A percentile compares a stretch with the other conserved stretches of the same genome.
phyloP scores from a whole-genome alignment of 2,797 vertebrate species.

The Takifugu rubripes region DNA sequence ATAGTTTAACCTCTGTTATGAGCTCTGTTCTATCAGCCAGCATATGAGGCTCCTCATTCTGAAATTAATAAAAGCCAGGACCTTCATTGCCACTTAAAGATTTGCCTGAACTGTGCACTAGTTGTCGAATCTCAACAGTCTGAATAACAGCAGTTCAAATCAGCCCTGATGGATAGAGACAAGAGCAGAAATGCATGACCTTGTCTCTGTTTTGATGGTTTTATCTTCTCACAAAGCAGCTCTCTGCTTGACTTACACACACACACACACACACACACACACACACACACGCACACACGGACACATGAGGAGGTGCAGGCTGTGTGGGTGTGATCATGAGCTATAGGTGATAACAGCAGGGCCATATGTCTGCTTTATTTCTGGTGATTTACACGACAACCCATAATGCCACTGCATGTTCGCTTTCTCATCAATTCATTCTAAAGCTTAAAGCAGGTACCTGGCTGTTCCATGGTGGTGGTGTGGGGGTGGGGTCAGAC shows the following conservation, averaged over 20 bases:
- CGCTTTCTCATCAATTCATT: neutral
- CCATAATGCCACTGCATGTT: slow-evolving; percentile 4
- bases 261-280: slow-evolving; percentile 5
- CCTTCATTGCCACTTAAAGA: slow-evolving; percentile 8
- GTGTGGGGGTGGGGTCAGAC: slow-evolving; percentile 8
- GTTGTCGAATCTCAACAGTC: neutral
- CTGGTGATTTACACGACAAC: slow-evolving; percentile 14
- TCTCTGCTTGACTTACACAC: slow-evolving; percentile 6
- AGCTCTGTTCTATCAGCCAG: neutral
- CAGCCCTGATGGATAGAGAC: slow-evolving; percentile 15
- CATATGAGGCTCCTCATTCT: slow-evolving; percentile 11
- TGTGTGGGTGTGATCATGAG: slow-evolving; percentile 60
- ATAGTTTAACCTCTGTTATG: slow-evolving; percentile 43
- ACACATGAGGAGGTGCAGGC: slow-evolving; percentile 31
- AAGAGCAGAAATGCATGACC: slow-evolving; percentile 21
- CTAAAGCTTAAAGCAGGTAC: neutral
- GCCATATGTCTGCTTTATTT: slow-evolving; percentile 71
- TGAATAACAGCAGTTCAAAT: slow-evolving; percentile 8
- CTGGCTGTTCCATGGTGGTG: neutral
- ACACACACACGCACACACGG: neutral
- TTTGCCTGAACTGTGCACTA: slow-evolving; percentile 9
- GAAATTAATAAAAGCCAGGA: neutral
- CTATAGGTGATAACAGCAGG: slow-evolving; percentile 68
- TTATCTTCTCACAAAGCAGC: slow-evolving; percentile 23
- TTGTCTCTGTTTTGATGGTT: slow-evolving; percentile 45